phyloP scores from a whole-genome alignment of 2,797 vertebrate genomes.

The Spheniscus humboldti region DNA sequence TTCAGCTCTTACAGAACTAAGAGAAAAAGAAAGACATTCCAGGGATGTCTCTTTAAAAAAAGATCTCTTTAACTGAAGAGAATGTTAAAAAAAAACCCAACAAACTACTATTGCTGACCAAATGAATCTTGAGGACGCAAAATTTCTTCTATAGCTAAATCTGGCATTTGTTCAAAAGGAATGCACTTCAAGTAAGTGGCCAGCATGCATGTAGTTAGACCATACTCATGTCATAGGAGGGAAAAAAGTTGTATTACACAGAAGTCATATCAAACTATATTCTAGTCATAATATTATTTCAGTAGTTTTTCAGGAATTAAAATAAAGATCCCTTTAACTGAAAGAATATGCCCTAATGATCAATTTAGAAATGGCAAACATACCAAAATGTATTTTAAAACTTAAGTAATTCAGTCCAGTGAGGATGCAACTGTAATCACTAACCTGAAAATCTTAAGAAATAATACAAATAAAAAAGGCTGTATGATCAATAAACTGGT shows the following conservation, averaged over 20 bases:
- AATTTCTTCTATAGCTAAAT: background rate
- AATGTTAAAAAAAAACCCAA: background rate
- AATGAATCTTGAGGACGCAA: background rate
- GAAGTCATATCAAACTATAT: background rate
- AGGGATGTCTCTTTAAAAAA: background rate
- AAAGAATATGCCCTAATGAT: background rate
- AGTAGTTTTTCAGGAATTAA: background rate
- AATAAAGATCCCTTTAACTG: background rate
- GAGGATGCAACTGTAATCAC: background rate
- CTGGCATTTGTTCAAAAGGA: background rate
- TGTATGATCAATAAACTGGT: background rate
- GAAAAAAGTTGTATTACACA: background rate
- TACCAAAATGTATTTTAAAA: background rate
- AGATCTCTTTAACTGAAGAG: background rate
- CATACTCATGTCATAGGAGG: background rate
- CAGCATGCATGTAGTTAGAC: background rate
- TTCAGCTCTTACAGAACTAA: background rate
- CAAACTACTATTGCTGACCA: background rate
- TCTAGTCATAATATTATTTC: background rate
- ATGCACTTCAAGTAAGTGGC: background rate
- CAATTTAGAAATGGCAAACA: background rate
- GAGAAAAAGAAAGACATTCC: background rate
- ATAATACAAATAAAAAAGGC: background rate
- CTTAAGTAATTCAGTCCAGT: background rate
- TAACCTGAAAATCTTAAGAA: background rate